Conservation (phyloP, 2,797 vertebrate species). For the Rousettus madagascariensis region DNA sequence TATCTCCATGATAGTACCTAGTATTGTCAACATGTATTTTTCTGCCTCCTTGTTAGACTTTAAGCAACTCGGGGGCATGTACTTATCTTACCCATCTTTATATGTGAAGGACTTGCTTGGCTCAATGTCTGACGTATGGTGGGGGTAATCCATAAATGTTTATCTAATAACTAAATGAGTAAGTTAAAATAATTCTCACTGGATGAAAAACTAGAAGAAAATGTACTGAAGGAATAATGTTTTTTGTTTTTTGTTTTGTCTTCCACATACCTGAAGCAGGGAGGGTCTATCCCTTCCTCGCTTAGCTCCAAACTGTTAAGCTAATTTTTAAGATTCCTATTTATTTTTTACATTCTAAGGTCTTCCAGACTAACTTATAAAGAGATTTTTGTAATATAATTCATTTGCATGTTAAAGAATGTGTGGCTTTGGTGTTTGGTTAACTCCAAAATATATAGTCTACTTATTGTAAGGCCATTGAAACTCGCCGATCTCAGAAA, state of each 20-base stretch:
- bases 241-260: background rate
- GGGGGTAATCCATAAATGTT: background rate
- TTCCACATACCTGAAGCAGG: background rate
- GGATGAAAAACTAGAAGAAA: background rate
- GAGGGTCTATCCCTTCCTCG: background rate
- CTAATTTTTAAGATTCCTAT: background rate
- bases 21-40: background rate
- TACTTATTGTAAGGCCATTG: background rate
- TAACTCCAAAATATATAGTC: background rate
- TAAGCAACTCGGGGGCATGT: background rate
- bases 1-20: background rate
- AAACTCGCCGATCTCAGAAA: background rate
- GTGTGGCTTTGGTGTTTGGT: background rate
- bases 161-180: background rate
- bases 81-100: background rate
- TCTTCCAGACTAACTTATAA: background rate
- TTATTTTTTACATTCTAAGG: slow-evolving; percentile 7
- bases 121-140: background rate
- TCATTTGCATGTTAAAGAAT: background rate
- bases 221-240: background rate
- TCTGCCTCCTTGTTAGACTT: background rate
- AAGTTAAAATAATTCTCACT: background rate
- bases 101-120: background rate
- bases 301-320: background rate
- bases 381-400: background rate